A percentile compares a stretch with the other conserved stretches of the same genome.
Conservation (phyloP, 2,113 vertebrate species). For the Neodontobutis hainanensis region DNA sequence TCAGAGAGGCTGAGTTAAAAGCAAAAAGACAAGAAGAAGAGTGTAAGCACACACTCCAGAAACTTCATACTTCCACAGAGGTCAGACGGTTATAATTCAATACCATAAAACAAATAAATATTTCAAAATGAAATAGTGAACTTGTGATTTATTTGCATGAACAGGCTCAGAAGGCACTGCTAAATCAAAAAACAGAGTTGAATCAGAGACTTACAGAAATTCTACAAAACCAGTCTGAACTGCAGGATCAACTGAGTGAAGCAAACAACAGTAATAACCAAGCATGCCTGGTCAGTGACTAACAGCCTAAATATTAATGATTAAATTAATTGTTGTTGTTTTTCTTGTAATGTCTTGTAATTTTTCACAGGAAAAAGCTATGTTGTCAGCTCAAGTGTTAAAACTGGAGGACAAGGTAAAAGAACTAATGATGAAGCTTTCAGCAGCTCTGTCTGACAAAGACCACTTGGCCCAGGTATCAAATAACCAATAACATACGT, state of each 20-base stretch:
- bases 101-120: not conserved
- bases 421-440: slow-evolving; percentile 67
- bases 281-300: slow-evolving; percentile 68
- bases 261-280: slow-evolving; percentile 69
- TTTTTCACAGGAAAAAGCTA: slow-evolving; percentile 74
- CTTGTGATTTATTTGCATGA: not conserved
- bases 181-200: slow-evolving; percentile 64
- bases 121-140: not conserved
- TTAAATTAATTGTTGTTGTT: not conserved
- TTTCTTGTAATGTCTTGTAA: not conserved
- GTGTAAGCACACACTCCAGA: slow-evolving; percentile 52
- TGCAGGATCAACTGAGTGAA: slow-evolving; percentile 71
- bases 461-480: slow-evolving; percentile 71
- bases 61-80: slow-evolving; percentile 59
- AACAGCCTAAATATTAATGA: not conserved
- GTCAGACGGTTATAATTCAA: slow-evolving; percentile 31
- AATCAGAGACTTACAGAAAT: slow-evolving; percentile 54
- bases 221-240: slow-evolving; percentile 43
- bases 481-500: too few species aligned
- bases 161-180: slow-evolving; percentile 57
- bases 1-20: slow-evolving; percentile 62
- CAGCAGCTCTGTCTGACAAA: slow-evolving; percentile 56
- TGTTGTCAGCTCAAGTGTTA: slow-evolving; percentile 69
- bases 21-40: slow-evolving; percentile 62
- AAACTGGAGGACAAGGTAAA: slow-evolving; percentile 71